Conservation (phyloP, 2,888 invertebrate genomes). For the Eupithecia exiguata region DNA sequence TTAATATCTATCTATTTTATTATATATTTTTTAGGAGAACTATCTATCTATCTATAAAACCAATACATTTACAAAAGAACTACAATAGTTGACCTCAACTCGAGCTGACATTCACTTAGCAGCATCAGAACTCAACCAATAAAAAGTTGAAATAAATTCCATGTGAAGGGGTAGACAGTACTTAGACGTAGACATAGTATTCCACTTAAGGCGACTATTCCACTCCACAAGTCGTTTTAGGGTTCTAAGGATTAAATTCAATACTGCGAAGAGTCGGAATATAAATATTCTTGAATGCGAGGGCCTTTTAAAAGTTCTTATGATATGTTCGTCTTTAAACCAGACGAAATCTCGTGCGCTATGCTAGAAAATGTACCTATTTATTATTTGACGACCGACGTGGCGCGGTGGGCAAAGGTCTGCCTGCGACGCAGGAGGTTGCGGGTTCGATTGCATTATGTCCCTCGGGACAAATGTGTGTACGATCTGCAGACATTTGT, state of each 20-base stretch:
- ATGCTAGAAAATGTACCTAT: too few species aligned
- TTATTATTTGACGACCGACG: too few species aligned
- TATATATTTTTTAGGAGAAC: too few species aligned
- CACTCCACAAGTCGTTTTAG: background rate
- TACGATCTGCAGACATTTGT: too few species aligned
- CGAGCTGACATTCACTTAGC: constrained; percentile 1
- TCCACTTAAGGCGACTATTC: constrained; percentile 39
- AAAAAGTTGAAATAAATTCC: constrained; percentile 7
- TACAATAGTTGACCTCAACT: background rate
- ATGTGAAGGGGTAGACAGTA: constrained; percentile 12
- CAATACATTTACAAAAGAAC: too few species aligned
- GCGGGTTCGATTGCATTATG: too few species aligned
- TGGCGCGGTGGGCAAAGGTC: too few species aligned
- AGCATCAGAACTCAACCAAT: constrained; percentile 5
- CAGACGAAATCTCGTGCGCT: too few species aligned
- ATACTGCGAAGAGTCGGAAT: background rate
- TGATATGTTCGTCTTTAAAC: background rate
- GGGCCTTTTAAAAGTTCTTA: background rate
- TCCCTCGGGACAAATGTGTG: too few species aligned
- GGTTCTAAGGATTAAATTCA: constrained; percentile 1
- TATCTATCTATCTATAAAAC: too few species aligned
- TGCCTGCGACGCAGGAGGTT: too few species aligned
- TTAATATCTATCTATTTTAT: too few species aligned
- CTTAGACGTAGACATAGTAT: constrained; percentile 34
- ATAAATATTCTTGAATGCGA: background rate